Percentiles rank a stretch among this genome's conserved stretches.
phyloP scores from a whole-genome alignment of 1,140 invertebrate species.

The Copidosoma floridanum region DNA sequence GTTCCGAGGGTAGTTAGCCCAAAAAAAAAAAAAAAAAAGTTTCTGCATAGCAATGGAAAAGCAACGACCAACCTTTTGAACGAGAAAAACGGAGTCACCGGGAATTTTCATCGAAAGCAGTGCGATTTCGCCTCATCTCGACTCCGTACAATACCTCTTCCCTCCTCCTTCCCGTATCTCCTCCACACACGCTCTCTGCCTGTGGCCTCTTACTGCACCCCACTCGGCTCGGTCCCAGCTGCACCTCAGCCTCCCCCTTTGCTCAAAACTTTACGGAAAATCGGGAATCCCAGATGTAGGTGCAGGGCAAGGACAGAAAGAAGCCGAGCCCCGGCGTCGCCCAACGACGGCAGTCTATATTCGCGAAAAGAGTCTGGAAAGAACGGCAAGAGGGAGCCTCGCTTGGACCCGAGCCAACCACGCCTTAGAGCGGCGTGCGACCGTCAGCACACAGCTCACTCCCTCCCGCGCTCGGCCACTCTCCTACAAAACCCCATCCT shows the following conservation, averaged over 20 bases:
- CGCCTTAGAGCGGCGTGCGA: slow-evolving; percentile 31
- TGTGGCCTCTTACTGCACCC: too few species aligned
- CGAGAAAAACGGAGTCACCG: too few species aligned
- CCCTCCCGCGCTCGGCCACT: too few species aligned
- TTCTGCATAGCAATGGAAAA: too few species aligned
- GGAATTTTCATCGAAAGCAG: too few species aligned
- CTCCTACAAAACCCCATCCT: slow-evolving; percentile 27
- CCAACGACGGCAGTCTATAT: slow-evolving; percentile 30
- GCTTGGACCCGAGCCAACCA: slow-evolving; percentile 41
- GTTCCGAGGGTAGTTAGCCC: too few species aligned
- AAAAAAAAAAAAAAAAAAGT: too few species aligned
- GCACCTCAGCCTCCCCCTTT: not conserved
- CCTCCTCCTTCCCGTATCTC: not conserved
- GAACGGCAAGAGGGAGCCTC: slow-evolving; percentile 18
- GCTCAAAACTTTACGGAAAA: slow-evolving; percentile 26
- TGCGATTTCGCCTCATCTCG: not conserved
- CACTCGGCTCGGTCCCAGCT: too few species aligned
- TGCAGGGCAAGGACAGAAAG: slow-evolving; percentile 17
- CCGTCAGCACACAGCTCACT: too few species aligned
- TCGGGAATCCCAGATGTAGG: slow-evolving; percentile 22
- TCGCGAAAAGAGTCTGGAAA: too few species aligned
- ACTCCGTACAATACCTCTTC: too few species aligned
- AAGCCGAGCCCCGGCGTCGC: not conserved
- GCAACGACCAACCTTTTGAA: too few species aligned
- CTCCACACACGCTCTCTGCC: slow-evolving; percentile 1